Conservation (phyloP, 2,888 invertebrate species). For the Hecatera dysodea region DNA sequence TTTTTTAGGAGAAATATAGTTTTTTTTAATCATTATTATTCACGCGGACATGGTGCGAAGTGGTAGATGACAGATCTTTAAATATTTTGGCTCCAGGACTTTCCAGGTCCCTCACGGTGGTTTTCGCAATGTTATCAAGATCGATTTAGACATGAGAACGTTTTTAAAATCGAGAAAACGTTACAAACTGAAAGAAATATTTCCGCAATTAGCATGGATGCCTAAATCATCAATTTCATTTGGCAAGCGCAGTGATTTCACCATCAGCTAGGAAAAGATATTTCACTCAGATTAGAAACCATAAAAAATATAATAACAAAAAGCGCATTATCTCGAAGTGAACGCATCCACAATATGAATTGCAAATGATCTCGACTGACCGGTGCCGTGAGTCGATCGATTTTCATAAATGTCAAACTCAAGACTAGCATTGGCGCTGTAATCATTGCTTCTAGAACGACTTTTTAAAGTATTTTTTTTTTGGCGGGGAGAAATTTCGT, state of each 20-base stretch:
- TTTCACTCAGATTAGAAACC: neutral
- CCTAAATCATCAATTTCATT: neutral
- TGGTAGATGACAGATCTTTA: no score
- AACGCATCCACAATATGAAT: conserved; percentile 36
- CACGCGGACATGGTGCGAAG: no score
- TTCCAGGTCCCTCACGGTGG: no score
- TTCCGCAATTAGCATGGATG: neutral
- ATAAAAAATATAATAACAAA: neutral
- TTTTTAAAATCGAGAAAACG: neutral
- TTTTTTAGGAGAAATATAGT: no score
- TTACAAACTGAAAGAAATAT: neutral
- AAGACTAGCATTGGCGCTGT: neutral
- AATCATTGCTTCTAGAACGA: no score
- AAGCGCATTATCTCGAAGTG: conserved; percentile 21
- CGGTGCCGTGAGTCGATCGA: conserved; percentile 20
- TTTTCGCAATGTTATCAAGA: neutral
- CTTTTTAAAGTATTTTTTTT: no score
- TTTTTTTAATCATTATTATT: no score
- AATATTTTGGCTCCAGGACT: no score
- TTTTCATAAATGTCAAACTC: conserved; percentile 34
- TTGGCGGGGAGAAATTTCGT: no score
- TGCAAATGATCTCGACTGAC: conserved; percentile 22
- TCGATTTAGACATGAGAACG: no score
- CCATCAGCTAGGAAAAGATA: neutral
- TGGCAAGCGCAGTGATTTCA: neutral